Percentiles rank a stretch among this genome's conserved stretches.
Conservation (phyloP, 1,140 invertebrate genomes). For the Solenopsis fugax region DNA sequence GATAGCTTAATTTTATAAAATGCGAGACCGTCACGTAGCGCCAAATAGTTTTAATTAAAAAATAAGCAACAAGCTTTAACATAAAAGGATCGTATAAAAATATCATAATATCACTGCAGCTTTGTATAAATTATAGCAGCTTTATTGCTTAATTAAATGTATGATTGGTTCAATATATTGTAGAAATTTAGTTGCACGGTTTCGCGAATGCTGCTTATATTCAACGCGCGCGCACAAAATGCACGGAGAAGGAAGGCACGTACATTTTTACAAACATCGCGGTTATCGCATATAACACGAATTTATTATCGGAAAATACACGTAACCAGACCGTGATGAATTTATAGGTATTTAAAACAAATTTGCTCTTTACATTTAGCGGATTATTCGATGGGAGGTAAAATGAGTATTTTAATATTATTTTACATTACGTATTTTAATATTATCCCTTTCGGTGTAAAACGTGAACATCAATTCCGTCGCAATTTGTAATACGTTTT, state of each 20-base stretch:
- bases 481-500: conserved; percentile 10
- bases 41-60: conserved; percentile 12
- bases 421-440: conserved; percentile 6
- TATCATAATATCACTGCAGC: conserved; percentile 1
- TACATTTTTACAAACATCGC: neutral
- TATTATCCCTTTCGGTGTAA: neutral
- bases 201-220: neutral
- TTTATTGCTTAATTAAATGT: conserved; percentile 21
- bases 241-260: neutral
- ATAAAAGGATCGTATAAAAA: neutral
- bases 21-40: neutral
- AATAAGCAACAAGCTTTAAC: neutral
- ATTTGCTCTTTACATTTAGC: conserved; percentile 41
- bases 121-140: neutral
- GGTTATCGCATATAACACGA: neutral
- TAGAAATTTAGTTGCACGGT: neutral
- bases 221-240: neutral
- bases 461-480: neutral
- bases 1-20: conserved; percentile 18
- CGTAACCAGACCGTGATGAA: conserved; percentile 7
- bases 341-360: conserved; percentile 48
- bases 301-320: conserved; percentile 40
- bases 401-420: conserved; percentile 41
- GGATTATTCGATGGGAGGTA: conserved; percentile 22
- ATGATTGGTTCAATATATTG: neutral